Evolutionary conservation across 2,113 vertebrate genomes (phyloP).

Genomic region (Noctilio leporinus): DNA sequence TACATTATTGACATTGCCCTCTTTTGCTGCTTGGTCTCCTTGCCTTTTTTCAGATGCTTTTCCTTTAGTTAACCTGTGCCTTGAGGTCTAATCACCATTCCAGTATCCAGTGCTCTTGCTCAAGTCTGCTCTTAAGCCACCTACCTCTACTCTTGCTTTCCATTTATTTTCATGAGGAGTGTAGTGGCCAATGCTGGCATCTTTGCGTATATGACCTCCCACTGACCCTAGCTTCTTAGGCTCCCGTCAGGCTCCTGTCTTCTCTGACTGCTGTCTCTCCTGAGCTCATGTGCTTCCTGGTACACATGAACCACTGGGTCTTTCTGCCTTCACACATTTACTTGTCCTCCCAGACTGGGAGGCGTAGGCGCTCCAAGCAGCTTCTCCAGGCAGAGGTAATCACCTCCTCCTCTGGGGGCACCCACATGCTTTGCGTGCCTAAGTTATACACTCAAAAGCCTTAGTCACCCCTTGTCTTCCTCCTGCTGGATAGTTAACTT

Average conservation of each 20-base stretch:
- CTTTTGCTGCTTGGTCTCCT: not conserved
- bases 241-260: not conserved
- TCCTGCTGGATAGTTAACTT: not conserved
- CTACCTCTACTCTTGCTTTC: constrained; percentile 4
- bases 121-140: not conserved
- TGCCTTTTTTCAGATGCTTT: not conserved
- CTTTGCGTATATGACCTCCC: not conserved
- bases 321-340: not conserved
- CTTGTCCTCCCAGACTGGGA: not conserved
- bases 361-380: not conserved
- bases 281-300: not conserved
- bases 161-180: not conserved
- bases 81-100: not conserved
- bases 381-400: not conserved
- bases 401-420: not conserved
- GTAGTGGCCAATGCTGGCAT: not conserved
- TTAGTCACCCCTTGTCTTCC: not conserved
- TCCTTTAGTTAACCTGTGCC: not conserved
- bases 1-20: not conserved
- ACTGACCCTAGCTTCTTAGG: not conserved
- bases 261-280: not conserved
- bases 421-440: not conserved
- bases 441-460: not conserved
- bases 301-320: not conserved
- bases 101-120: not conserved